Evolutionary conservation across 2,797 vertebrate species (phyloP).

Genomic region (Dromococcyx pavoninus): DNA sequence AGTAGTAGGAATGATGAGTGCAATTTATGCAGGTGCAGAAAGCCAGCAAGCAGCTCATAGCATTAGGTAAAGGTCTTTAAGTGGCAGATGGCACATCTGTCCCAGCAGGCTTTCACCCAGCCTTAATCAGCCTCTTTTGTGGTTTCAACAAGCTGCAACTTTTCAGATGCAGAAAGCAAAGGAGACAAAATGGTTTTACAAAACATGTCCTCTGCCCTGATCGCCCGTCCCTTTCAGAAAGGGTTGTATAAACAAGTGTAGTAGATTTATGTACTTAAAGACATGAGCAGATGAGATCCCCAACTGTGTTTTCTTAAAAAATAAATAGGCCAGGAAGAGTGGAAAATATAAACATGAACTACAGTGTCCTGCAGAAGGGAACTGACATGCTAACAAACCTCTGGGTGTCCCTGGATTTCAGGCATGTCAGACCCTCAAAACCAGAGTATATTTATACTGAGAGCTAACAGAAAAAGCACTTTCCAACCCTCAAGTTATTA

Average conservation of each 20-base stretch:
- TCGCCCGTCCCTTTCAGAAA: neutral
- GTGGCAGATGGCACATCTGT: neutral
- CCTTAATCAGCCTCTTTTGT: neutral
- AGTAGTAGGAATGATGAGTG: neutral
- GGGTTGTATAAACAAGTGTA: neutral
- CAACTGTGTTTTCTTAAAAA: slow-evolving; percentile 39
- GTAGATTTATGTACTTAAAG: slow-evolving; percentile 16
- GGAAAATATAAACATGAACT: slow-evolving; percentile 18
- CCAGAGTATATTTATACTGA: neutral
- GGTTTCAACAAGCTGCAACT: neutral
- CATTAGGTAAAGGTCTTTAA: neutral
- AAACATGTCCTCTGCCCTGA: neutral
- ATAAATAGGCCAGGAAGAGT: slow-evolving; percentile 6
- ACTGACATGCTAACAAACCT: slow-evolving; percentile 44
- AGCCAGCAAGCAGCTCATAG: neutral
- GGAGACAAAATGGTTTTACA: neutral
- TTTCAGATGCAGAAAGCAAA: neutral
- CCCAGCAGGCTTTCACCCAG: neutral
- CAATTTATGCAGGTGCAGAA: neutral
- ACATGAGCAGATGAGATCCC: neutral
- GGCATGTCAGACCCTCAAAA: neutral
- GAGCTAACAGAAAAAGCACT: neutral
- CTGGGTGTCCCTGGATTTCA: slow-evolving; percentile 8
- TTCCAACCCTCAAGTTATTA: neutral
- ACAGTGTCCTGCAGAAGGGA: neutral